Evolutionary conservation across 2,113 vertebrate species (phyloP).

Genomic region (Macroglossus sobrinus): DNA sequence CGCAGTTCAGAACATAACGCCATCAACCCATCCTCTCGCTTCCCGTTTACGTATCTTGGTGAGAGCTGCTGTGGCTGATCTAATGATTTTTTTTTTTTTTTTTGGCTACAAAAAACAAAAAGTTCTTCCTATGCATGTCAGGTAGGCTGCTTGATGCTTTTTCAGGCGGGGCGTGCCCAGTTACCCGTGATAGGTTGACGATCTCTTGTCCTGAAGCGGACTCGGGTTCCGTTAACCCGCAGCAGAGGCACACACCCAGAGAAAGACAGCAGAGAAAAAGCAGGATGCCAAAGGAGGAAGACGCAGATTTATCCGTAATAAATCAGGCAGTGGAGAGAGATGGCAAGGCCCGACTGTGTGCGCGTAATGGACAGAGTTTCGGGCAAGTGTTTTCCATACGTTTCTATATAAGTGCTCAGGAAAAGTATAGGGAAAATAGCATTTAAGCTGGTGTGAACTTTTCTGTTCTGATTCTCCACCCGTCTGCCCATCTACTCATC

Average conservation of each 20-base stretch:
- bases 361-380: not conserved
- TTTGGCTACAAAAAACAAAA: not conserved
- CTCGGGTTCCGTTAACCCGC: not conserved
- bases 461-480: not conserved
- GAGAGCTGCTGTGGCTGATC: not conserved
- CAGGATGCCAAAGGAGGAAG: not conserved
- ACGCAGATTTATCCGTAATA: not conserved
- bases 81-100: not conserved
- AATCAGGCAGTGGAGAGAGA: not conserved
- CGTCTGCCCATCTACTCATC: not conserved
- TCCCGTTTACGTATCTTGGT: not conserved
- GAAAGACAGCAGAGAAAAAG: not conserved
- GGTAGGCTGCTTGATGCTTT: not conserved
- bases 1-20: not conserved
- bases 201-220: not conserved
- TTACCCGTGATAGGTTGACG: not conserved
- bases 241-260: not conserved
- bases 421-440: not conserved
- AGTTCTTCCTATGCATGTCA: not conserved
- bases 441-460: not conserved
- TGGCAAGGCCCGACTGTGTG: not conserved
- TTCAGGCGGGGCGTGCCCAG: not conserved
- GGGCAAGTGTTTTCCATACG: not conserved
- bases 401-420: not conserved
- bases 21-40: not conserved